Evolutionary conservation across 2,797 vertebrate genomes (phyloP), one percentile per base, ranked within the genome.

Genomic region (Myotis myotis): DNA sequence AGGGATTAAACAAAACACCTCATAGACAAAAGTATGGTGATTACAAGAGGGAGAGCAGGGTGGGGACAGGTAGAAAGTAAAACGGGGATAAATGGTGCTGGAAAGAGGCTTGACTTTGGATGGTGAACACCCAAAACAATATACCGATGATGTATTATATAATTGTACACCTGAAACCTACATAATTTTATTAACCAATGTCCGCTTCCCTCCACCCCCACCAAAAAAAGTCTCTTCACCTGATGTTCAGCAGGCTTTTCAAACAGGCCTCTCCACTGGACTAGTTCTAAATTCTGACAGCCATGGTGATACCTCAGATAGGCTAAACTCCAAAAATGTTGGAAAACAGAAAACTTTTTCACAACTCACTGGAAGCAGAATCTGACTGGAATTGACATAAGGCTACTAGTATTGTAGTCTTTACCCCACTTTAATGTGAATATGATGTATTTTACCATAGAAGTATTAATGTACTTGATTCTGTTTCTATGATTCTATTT

Each of bases 381-480:
- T 11, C n/a, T 93, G 53, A 88, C 28, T 11, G 53, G 33, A 94
- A 62, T 51, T 74, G 23, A 82, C 22, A 15, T 5, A 30, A 93
- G n/a, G 22, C 30, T 70, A 15, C 51, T 78, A 82, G 47, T 96
- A 62, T 78, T 86, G 53, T 96, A 55, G 22, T 47, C 47, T 94
- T 82, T 82, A 85, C 66, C 7, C 38, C 28, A 91, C n/a, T 89
- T 91, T 72, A 76, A 68, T 78, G 36, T 81, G 76, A 92, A 47
- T 49, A 7, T 70, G 25, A 78, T 55, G 68, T 36, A n/a, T 62
- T 93, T 89, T 96, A 12, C 49, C 22, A 60, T 4, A 55, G 13
- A 96, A 51, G 5, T 79, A 62, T 86, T 80, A 53, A 25, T 89
- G 28, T 91, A 33, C 94, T 93, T 92, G 72, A 82, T 64, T 85